Base-by-base conservation (phyloP, 2,888 invertebrate genomes). In the Blomia tropicalis region DNA sequence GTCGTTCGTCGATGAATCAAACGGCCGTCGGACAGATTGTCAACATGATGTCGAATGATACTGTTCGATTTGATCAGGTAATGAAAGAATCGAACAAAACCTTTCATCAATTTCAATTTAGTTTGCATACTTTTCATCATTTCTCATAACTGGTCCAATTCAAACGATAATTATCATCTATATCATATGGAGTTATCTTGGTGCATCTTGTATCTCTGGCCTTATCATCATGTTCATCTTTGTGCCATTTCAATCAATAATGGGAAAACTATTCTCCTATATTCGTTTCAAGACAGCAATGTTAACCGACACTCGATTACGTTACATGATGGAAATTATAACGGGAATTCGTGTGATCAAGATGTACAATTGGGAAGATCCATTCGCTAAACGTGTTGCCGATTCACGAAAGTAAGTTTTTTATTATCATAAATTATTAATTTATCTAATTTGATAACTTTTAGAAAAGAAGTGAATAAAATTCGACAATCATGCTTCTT, bases 351-450 rank as follows among this genome's bases (percentile, higher is more conserved):
- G 89, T 77, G 87, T 91, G 2, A 87, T 93, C 67, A 93, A 93
- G 78, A 91, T 92, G 90, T 92, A 91, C 72, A 87, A 89, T 2
- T 93, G 92, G 79, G 92, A 93, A 73, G 84, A 82, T 68, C 86
- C 90, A 0, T 92, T 93, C 71, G 83, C 85, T 65, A 79, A 83
- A 66, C 79, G 90, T 19, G 83, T 92, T 2, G 80, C 81, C 4
- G 73, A 80, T 59, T 83, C 86, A 1, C 77, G 92, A 70, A 80
- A 80, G 76, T 82, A 79, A 47, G 51, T 27, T 14, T 22, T 47
- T 47, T 11, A 19, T 11, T 11, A 47, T 47, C 19, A 19, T 30
- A 56, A 2, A 19, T 56, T 23, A 47, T 27, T 11, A 47, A 22
- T 19, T 47, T 19, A 47, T 19, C 22, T 25, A 14, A 47, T 30